A percentile compares a stretch with the other conserved stretches of the same genome.
Evolutionary conservation across 2,888 invertebrate genomes (phyloP).

Genomic region (Rotaria socialis): DNA sequence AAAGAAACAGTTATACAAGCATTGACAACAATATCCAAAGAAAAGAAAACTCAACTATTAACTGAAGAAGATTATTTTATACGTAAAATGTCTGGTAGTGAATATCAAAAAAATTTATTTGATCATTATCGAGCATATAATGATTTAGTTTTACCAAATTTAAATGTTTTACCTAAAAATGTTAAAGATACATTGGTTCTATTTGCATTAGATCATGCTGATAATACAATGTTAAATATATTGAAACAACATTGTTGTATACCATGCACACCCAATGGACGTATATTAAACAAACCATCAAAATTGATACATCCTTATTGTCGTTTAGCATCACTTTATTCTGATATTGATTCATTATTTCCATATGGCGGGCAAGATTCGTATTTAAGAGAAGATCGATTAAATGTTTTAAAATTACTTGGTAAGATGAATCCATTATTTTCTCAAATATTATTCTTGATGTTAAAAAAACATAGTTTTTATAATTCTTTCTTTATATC

Average conservation of each 20-base stretch:
- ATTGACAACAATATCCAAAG: conserved; percentile 5
- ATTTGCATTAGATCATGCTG: conserved; percentile 44
- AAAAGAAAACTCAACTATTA: conserved; percentile 37
- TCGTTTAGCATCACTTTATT: conserved; percentile 40
- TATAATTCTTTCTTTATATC: no score
- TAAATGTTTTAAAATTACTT: conserved; percentile 44
- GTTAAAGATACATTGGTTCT: conserved; percentile 44
- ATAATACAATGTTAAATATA: conserved; percentile 44
- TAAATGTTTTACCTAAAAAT: conserved; percentile 43
- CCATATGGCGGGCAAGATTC: conserved; percentile 45
- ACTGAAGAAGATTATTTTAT: conserved; percentile 44
- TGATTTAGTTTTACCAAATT: conserved; percentile 44
- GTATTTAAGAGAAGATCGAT: conserved; percentile 43
- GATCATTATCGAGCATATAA: conserved; percentile 46
- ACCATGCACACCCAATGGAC: conserved; percentile 45
- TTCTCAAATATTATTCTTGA: no score
- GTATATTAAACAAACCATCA: conserved; percentile 40
- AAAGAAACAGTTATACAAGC: conserved; percentile 33
- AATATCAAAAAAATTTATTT: conserved; percentile 34
- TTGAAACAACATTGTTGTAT: conserved; percentile 46
- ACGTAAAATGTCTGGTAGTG: conserved; percentile 33
- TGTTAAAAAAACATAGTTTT: no score
- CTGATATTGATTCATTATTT: conserved; percentile 44
- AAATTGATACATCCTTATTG: conserved; percentile 46
- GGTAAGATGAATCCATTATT: not conserved